Evolutionary conservation across 1,140 invertebrate genomes (phyloP).

Genomic region (Drosophila chauvacae): DNA sequence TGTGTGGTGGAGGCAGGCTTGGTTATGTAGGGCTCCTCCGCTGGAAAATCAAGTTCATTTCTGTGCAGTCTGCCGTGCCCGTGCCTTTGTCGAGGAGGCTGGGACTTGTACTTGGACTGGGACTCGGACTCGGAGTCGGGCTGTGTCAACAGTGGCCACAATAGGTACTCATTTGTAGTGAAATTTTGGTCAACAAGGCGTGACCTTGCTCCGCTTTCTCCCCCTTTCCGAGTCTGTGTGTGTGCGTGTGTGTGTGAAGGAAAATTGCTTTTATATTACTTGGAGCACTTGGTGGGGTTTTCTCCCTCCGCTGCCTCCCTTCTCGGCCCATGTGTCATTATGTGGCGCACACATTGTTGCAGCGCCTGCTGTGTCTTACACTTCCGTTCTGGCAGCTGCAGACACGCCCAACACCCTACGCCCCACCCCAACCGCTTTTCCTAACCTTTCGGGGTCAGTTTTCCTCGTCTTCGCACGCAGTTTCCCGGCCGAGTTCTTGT

Average conservation of each 20-base stretch:
- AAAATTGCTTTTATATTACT: constrained; percentile 69
- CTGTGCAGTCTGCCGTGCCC: constrained; percentile 61
- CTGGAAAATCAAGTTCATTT: constrained; percentile 69
- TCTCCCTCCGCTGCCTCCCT: constrained; percentile 11
- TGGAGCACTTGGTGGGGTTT: constrained; percentile 35
- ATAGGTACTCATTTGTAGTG: constrained; percentile 62
- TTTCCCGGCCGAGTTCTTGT: constrained; percentile 63
- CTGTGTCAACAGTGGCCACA: constrained; percentile 51
- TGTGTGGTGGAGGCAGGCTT: constrained; percentile 1
- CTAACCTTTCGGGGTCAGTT: constrained; percentile 65
- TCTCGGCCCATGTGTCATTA: constrained; percentile 44
- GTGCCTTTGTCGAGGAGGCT: constrained; percentile 37
- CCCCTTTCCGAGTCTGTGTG: not conserved
- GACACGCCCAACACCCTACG: constrained; percentile 34
- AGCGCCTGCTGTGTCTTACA: constrained; percentile 70
- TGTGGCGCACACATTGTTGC: constrained; percentile 64
- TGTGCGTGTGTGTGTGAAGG: constrained; percentile 23
- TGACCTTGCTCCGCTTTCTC: constrained; percentile 62
- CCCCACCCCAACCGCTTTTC: constrained; percentile 8
- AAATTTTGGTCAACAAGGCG: constrained; percentile 68
- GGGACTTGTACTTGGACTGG: constrained; percentile 18
- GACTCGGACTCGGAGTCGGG: constrained; percentile 18
- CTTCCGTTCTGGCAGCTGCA: constrained; percentile 64
- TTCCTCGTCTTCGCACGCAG: constrained; percentile 49
- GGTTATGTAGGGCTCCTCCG: constrained; percentile 11